A percentile compares a stretch with the other conserved stretches of the same genome.
Evolutionary conservation across 1,140 invertebrate genomes (phyloP).

Genomic region (Drosophila navojoa): DNA sequence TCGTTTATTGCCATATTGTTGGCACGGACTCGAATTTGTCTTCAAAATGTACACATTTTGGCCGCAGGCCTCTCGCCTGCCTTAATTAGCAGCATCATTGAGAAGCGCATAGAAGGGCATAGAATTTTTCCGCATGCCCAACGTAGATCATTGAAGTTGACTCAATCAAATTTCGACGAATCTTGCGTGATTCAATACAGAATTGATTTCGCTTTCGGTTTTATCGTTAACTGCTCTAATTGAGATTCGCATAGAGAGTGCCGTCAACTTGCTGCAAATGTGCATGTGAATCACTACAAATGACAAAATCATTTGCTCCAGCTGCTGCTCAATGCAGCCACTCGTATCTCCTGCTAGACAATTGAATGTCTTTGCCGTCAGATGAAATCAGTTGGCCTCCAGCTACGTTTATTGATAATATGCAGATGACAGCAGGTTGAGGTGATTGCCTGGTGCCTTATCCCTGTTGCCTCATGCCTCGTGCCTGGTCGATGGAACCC

Average conservation of each 20-base stretch:
- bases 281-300: slow-evolving; percentile 21
- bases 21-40: slow-evolving; percentile 60
- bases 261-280: neutral
- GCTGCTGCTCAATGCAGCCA: neutral
- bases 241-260: slow-evolving; percentile 2
- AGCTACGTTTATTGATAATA: slow-evolving; percentile 51
- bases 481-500: neutral
- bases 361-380: slow-evolving; percentile 28
- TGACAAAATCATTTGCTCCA: slow-evolving; percentile 20
- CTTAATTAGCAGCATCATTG: slow-evolving; percentile 9
- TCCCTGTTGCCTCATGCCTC: neutral
- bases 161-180: no score
- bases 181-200: no score
- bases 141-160: no score
- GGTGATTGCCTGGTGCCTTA: neutral
- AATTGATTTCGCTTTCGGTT: no score
- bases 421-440: slow-evolving; percentile 36
- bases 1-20: slow-evolving; percentile 72
- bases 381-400: slow-evolving; percentile 13
- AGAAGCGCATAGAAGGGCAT: neutral
- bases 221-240: neutral
- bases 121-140: no score
- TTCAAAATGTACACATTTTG: slow-evolving; percentile 33
- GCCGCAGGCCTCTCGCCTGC: slow-evolving; percentile 5
- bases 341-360: neutral